Conservation (phyloP, 2,113 vertebrate species). For the Pollimyrus isidori region DNA sequence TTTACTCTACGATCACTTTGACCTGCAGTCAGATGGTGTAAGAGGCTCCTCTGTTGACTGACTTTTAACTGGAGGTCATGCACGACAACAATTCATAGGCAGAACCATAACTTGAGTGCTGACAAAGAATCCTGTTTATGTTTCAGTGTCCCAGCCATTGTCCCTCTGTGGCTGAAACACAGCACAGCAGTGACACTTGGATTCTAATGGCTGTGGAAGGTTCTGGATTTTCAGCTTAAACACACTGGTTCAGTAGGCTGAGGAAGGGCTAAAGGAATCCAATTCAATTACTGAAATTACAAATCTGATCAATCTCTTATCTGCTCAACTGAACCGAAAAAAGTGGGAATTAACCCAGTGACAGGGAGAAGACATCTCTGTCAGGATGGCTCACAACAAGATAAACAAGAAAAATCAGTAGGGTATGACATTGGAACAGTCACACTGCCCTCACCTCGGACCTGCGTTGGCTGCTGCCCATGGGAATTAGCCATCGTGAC, state of each 20-base stretch:
- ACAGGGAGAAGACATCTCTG: neutral
- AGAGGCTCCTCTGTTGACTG: neutral
- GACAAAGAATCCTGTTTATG: neutral
- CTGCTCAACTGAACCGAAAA: constrained; percentile 1
- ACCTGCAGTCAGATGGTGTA: neutral
- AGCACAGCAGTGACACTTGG: neutral
- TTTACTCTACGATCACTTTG: neutral
- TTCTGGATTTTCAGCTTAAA: neutral
- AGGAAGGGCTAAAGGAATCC: neutral
- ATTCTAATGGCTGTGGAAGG: neutral
- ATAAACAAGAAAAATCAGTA: neutral
- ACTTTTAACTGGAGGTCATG: neutral
- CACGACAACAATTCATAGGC: neutral
- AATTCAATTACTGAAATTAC: neutral
- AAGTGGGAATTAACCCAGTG: neutral
- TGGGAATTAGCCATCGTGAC: neutral
- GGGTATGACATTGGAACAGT: neutral
- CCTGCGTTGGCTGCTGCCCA: neutral
- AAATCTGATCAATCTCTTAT: neutral
- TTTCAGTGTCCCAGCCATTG: neutral
- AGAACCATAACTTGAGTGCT: neutral
- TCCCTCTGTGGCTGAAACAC: neutral
- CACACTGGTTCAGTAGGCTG: neutral
- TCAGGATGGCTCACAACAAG: neutral
- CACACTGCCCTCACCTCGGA: neutral